Percentiles rank a stretch among this genome's conserved stretches.
Evolutionary conservation across 2,888 invertebrate species (phyloP).

Genomic region (Sphaerophoria taeniata): DNA sequence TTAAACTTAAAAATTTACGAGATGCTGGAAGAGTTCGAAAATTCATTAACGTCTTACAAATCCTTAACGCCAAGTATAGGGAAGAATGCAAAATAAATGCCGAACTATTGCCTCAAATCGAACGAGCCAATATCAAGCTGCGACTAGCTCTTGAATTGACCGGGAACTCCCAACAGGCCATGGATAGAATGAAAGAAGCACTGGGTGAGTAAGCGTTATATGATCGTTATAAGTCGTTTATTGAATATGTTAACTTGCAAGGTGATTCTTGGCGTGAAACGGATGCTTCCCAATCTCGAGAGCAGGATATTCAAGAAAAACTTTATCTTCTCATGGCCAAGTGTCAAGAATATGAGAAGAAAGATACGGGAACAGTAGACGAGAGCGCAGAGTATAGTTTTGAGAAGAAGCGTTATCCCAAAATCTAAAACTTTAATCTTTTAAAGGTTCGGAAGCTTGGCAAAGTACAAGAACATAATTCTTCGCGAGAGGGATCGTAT

Average conservation of each 20-base stretch:
- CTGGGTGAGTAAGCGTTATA: constrained; percentile 73
- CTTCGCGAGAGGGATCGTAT: constrained; percentile 81
- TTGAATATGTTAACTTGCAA: neutral
- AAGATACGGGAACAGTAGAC: constrained; percentile 62
- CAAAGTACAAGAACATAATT: constrained; percentile 79
- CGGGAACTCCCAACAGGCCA: constrained; percentile 76
- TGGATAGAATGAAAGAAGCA: constrained; percentile 77
- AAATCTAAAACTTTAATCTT: neutral
- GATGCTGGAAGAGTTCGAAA: constrained; percentile 78
- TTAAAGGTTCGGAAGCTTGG: constrained; percentile 77
- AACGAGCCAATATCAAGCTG: constrained; percentile 78
- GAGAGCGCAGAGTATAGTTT: constrained; percentile 77
- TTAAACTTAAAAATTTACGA: constrained; percentile 75
- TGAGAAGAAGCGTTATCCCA: neutral
- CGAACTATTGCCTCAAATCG: constrained; percentile 75
- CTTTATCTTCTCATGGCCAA: constrained; percentile 78
- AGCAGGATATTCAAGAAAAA: constrained; percentile 79
- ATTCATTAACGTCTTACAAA: constrained; percentile 77
- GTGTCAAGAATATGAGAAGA: constrained; percentile 51
- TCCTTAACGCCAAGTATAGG: constrained; percentile 77
- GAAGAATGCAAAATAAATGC: constrained; percentile 74
- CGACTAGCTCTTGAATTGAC: constrained; percentile 78
- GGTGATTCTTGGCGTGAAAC: constrained; percentile 79
- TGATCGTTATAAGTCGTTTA: neutral
- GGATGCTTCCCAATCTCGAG: constrained; percentile 78